Base-by-base conservation (phyloP, 2,888 invertebrate genomes). In the Conomelus anceps region DNA sequence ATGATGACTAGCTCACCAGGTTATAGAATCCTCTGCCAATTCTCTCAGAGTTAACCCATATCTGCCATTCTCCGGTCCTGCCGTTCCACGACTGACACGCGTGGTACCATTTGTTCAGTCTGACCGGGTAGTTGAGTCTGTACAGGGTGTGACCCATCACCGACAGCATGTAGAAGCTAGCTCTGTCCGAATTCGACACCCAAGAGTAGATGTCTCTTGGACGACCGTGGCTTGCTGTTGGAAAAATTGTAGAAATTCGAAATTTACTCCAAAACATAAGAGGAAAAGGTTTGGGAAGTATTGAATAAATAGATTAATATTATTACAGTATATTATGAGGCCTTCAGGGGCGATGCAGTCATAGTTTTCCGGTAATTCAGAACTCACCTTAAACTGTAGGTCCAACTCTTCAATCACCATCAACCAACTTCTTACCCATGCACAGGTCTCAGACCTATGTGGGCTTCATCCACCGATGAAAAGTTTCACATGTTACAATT, bases 71-170 rank as follows among this genome's bases (percentile, higher is more conserved):
- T 88, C 97, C 97, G 9, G 97, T 97, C 93, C 96, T 96, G 22
- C 97, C 97, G 93, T 97, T 97, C 97, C 97, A 97, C 89, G 97
- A 97, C 92, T 97, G 96, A 92, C 97, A 97, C 88, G 96, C 96
- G 93, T 97, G 97, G 94, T 97, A 97, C 97, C 97, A 97, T 93
- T 95, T 95, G 93, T 96, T 95, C 92, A 96, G 94, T 91, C 95
- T 94, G 91, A 96, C 92, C 88, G 96, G 96, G 93, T 96, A 96
- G 93, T 96, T 96, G 90, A 96, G 93, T 92, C 96, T 94, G 94
- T 96, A 97, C 93, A 97, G 95, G 90, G 96, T 97, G 93, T 97
- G 97, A 26, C 97, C 97, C 92, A 96, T 96, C 86, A 97, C 95
- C 87, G 97, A 95, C 94, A 97, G 94, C 93, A 96, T 97, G 94